phyloP scores from a whole-genome alignment of 2,797 vertebrate genomes.

The Brachyalestes nurse region DNA sequence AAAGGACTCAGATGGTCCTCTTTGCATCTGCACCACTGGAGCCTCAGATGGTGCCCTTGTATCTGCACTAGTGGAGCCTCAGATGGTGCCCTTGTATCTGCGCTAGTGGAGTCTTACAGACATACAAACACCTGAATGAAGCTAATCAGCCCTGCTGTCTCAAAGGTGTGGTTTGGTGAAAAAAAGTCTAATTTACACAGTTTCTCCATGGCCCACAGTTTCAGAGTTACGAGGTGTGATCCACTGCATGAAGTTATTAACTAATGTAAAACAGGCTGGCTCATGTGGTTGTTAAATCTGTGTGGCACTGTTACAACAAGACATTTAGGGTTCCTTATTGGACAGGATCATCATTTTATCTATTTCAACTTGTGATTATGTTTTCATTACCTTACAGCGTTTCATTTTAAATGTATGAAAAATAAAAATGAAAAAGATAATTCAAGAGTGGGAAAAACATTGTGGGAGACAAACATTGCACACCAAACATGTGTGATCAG shows the following conservation, averaged over 20 bases:
- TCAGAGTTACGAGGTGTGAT: not conserved
- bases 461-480: not conserved
- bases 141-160: conserved; percentile 19
- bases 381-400: too few species aligned
- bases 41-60: conserved; percentile 33
- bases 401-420: too few species aligned
- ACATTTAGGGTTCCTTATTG: too few species aligned
- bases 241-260: too few species aligned
- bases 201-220: not conserved
- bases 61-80: conserved; percentile 11
- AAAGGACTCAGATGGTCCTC: conserved; percentile 36
- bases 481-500: not conserved
- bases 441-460: too few species aligned
- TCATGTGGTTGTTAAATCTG: too few species aligned
- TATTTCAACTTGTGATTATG: too few species aligned
- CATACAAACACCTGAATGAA: conserved; percentile 32
- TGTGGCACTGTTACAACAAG: too few species aligned
- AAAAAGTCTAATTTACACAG: not conserved
- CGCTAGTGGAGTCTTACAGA: conserved; percentile 3
- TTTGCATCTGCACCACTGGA: conserved; percentile 19
- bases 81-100: conserved; percentile 25
- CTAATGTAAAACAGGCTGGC: too few species aligned
- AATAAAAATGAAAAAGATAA: too few species aligned
- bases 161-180: not conserved
- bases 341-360: too few species aligned